These are phyloP conservation scores for Agrotis exclamationis DNA, from an alignment of 2,888 invertebrate species.

Conservation along the genomic window DNA sequence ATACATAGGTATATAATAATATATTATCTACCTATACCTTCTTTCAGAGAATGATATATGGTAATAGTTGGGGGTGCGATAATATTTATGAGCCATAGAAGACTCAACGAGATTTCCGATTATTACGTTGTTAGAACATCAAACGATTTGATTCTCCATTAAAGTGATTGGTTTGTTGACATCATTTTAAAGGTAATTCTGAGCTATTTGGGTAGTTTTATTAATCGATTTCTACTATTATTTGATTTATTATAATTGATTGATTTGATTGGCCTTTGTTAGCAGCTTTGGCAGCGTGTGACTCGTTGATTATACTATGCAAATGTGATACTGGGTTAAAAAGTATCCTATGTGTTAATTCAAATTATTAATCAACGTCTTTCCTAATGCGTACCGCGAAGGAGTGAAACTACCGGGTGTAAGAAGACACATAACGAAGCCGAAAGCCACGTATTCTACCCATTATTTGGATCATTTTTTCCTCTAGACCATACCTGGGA, in stretches of 20 bases:
- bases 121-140: conserved; percentile 19
- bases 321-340: too few relatives aligned
- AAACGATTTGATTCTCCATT: conserved; percentile 27
- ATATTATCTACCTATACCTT: conserved; percentile 23
- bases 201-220: not conserved
- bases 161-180: conserved; percentile 33
- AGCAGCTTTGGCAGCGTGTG: too few relatives aligned
- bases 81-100: conserved; percentile 42
- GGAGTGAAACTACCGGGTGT: too few relatives aligned
- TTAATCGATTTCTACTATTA: not conserved
- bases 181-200: not conserved
- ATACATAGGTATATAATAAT: conserved; percentile 1
- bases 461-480: too few relatives aligned
- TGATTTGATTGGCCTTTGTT: too few relatives aligned
- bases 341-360: too few relatives aligned
- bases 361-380: too few relatives aligned
- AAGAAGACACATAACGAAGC: too few relatives aligned
- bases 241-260: not conserved
- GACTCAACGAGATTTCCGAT: conserved; percentile 33
- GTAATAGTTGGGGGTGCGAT: conserved; percentile 31
- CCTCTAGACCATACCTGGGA: too few relatives aligned
- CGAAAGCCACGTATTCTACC: too few relatives aligned
- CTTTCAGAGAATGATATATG: conserved; percentile 41
- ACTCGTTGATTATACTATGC: too few relatives aligned
- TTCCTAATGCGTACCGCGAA: too few relatives aligned